phyloP scores from a whole-genome alignment of 2,113 vertebrate genomes.

The Eolophus roseicapilla region DNA sequence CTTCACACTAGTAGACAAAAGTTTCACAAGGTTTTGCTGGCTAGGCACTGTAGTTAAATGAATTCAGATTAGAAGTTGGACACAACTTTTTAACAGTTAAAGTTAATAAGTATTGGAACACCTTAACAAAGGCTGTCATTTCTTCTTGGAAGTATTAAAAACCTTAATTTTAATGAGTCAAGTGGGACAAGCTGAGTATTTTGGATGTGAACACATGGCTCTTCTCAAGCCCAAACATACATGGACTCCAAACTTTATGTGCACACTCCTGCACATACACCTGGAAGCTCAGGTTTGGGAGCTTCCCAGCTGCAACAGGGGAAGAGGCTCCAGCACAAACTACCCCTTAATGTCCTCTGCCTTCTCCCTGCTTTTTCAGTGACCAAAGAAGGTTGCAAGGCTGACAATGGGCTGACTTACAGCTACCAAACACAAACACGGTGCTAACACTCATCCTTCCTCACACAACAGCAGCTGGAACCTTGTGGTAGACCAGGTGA shows the following conservation, averaged over 20 bases:
- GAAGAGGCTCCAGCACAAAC: neutral
- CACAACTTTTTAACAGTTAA: neutral
- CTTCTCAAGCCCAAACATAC: neutral
- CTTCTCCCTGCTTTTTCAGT: neutral
- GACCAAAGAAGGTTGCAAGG: neutral
- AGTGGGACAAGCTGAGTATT: neutral
- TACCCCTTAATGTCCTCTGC: neutral
- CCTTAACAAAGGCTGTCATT: neutral
- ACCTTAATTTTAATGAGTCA: neutral
- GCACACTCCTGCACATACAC: fast-evolving
- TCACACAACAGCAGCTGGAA: neutral
- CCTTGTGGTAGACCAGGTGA: neutral
- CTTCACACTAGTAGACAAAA: neutral
- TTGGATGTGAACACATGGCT: neutral
- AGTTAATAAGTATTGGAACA: neutral
- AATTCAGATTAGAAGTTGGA: neutral
- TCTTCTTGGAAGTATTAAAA: neutral
- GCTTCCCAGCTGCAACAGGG: neutral
- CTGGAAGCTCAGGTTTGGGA: neutral
- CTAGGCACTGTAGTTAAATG: neutral
- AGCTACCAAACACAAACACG: neutral
- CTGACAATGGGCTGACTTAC: neutral
- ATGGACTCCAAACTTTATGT: neutral
- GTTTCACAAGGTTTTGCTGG: neutral
- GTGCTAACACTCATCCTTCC: neutral